Conservation (phyloP, 2,113 vertebrate genomes). For the Pangasianodon hypophthalmus region DNA sequence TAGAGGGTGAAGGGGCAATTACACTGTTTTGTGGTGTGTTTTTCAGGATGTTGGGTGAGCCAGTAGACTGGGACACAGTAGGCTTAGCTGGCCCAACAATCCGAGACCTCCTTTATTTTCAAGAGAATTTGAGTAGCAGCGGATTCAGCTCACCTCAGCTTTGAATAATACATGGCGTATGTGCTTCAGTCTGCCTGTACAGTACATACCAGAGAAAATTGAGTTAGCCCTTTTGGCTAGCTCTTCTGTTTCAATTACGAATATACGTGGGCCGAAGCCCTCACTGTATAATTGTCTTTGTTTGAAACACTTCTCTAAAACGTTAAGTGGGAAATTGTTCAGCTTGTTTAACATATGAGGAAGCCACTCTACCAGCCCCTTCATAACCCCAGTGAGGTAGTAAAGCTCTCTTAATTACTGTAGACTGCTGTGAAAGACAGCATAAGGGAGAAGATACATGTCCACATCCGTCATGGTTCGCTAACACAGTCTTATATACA, state of each 20-base stretch:
- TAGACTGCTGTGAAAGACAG: conserved; percentile 10
- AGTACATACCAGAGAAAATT: conserved; percentile 35
- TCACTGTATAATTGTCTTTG: conserved; percentile 49
- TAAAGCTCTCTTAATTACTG: conserved; percentile 33
- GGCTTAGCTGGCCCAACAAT: not conserved
- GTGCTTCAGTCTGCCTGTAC: conserved; percentile 37
- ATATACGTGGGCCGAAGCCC: conserved; percentile 49
- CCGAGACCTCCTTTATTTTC: not conserved
- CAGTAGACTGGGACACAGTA: not conserved
- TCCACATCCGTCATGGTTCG: not conserved
- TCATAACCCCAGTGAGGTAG: conserved; percentile 10
- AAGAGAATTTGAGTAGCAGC: not conserved
- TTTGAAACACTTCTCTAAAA: conserved; percentile 44
- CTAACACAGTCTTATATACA: not conserved
- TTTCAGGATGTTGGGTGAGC: conserved; percentile 19
- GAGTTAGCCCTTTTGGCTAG: conserved; percentile 41
- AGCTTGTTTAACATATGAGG: conserved; percentile 39
- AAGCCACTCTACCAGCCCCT: conserved; percentile 20
- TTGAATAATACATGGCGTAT: conserved; percentile 32
- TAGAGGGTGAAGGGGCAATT: not conserved
- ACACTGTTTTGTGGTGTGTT: not conserved
- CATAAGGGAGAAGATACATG: conserved; percentile 14
- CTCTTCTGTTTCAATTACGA: conserved; percentile 50
- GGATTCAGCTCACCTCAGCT: not conserved
- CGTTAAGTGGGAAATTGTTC: conserved; percentile 48